These are phyloP conservation scores for Micromussa lordhowensis DNA, from an alignment of 92 coral and sea anemone genomes.

Conservation along the genomic window DNA sequence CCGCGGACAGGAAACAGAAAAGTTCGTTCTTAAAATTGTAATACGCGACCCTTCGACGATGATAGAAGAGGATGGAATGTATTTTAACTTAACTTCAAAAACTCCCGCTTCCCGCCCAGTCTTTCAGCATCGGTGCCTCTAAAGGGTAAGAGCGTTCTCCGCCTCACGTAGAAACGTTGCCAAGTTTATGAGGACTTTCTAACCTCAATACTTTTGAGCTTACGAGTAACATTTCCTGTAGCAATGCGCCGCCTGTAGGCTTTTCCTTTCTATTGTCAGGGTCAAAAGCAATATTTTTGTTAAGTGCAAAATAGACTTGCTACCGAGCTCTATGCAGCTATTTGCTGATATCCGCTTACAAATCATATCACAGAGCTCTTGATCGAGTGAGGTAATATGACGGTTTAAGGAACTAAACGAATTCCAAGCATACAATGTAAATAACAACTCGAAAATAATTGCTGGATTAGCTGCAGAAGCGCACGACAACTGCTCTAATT, in stretches of 20 bases:
- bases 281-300: conserved; percentile 19
- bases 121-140: conserved; percentile 12
- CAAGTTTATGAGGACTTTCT: conserved; percentile 13
- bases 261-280: neutral
- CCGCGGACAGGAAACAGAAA: conserved; percentile 33
- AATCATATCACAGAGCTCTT: conserved; percentile 47
- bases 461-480: conserved; percentile 1
- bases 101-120: conserved; percentile 1
- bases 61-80: conserved; percentile 13
- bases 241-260: neutral
- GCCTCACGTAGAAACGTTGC: neutral
- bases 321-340: conserved; percentile 6
- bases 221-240: conserved; percentile 2
- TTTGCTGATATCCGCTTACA: conserved; percentile 72
- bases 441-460: conserved; percentile 24
- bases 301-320: conserved; percentile 10
- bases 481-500: neutral
- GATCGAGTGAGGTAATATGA: conserved; percentile 34
- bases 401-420: conserved; percentile 12
- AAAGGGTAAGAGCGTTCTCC: neutral
- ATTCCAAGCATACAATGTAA: conserved; percentile 28
- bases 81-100: neutral
- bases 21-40: conserved; percentile 12
- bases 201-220: neutral
- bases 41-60: neutral